A percentile compares a stretch with the other conserved stretches of the same genome.
phyloP scores from a whole-genome alignment of 2,888 invertebrate genomes.

The Melinaea marsaeus region DNA sequence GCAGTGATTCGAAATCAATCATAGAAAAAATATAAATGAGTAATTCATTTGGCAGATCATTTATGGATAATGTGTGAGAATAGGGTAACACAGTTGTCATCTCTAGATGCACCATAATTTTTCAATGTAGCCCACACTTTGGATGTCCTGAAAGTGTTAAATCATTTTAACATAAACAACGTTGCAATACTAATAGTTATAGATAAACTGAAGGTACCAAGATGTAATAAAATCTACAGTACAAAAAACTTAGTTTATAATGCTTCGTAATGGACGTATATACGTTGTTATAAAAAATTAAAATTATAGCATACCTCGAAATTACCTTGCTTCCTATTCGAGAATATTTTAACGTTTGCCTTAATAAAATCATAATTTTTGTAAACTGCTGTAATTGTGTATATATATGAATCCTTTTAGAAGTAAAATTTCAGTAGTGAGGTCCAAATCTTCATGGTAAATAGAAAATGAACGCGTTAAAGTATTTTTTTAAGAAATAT shows the following conservation, averaged over 20 bases:
- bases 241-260: not conserved
- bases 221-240: not conserved
- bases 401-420: constrained; percentile 43
- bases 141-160: constrained; percentile 49
- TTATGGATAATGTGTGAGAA: constrained; percentile 58
- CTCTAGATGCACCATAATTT: constrained; percentile 72
- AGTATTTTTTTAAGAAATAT: constrained; percentile 46
- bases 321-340: constrained; percentile 61
- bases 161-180: not conserved
- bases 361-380: constrained; percentile 72
- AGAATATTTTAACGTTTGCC: constrained; percentile 64
- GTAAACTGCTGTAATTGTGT: constrained; percentile 48
- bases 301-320: constrained; percentile 54
- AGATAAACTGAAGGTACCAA: not conserved
- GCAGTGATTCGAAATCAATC: constrained; percentile 72
- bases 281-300: constrained; percentile 21
- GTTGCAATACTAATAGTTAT: not conserved
- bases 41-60: constrained; percentile 75
- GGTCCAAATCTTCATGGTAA: constrained; percentile 47
- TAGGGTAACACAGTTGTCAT: constrained; percentile 58
- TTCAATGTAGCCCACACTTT: constrained; percentile 40
- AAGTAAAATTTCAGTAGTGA: constrained; percentile 40
- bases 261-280: not conserved
- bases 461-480: constrained; percentile 39
- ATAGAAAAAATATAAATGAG: constrained; percentile 75